phyloP scores from a whole-genome alignment of 2,888 invertebrate genomes.

The Laspeyria flexula region DNA sequence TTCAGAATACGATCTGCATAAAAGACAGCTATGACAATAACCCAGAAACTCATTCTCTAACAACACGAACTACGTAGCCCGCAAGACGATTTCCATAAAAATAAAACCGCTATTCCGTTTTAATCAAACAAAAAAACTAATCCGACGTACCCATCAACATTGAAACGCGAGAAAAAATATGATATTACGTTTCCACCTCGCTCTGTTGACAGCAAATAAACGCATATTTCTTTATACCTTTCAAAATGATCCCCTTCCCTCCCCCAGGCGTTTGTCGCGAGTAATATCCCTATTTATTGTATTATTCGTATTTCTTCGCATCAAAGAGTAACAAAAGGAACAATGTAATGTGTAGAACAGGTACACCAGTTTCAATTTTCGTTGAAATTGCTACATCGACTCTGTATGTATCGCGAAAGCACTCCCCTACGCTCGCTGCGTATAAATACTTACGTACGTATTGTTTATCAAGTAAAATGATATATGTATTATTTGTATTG shows the following conservation, averaged over 20 bases:
- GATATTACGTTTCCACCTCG: slow-evolving; percentile 39
- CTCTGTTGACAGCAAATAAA: slow-evolving; percentile 40
- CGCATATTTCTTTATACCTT: slow-evolving; percentile 34
- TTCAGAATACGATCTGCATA: neutral
- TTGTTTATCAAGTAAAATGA: slow-evolving; percentile 41
- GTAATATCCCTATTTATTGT: slow-evolving; percentile 64
- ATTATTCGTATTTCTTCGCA: slow-evolving; percentile 63
- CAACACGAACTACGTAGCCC: neutral
- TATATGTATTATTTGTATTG: slow-evolving; percentile 27
- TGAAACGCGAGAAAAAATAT: slow-evolving; percentile 34
- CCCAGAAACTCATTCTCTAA: neutral
- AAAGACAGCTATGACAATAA: neutral
- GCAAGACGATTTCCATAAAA: slow-evolving; percentile 2
- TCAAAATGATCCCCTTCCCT: slow-evolving; percentile 45
- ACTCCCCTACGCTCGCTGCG: slow-evolving; percentile 32
- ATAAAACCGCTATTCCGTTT: slow-evolving; percentile 18
- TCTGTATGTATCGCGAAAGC: slow-evolving; percentile 45
- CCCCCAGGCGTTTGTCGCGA: slow-evolving; percentile 51
- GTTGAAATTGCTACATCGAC: slow-evolving; percentile 55
- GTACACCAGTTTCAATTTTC: slow-evolving; percentile 55
- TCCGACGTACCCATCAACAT: slow-evolving; percentile 38
- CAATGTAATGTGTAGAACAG: slow-evolving; percentile 39
- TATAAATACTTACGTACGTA: slow-evolving; percentile 46
- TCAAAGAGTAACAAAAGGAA: slow-evolving; percentile 66
- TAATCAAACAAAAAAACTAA: slow-evolving; percentile 29